phyloP scores from a whole-genome alignment of 2,888 invertebrate species.

The Stenichneumon culpator region DNA sequence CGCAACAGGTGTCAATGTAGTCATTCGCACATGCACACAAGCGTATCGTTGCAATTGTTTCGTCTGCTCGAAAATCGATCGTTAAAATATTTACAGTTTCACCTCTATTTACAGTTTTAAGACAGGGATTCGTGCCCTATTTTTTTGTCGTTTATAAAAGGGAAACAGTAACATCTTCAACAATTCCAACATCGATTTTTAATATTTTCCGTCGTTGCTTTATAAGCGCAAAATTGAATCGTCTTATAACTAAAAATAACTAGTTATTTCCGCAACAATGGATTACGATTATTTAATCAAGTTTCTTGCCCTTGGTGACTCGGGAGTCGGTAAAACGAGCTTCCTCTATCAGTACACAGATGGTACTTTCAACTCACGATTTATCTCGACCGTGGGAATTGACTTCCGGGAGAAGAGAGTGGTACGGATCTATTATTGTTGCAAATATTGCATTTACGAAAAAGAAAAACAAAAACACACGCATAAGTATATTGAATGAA shows the following conservation, averaged over 20 bases:
- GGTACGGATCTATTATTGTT: constrained; percentile 86
- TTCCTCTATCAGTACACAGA: constrained; percentile 98
- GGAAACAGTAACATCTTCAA: neutral
- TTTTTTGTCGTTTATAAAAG: constrained; percentile 22
- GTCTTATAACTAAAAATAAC: neutral
- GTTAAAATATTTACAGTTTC: constrained; percentile 41
- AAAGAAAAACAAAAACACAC: neutral
- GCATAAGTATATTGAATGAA: neutral
- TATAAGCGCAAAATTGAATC: neutral
- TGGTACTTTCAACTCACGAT: constrained; percentile 95
- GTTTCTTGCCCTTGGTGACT: constrained; percentile 97
- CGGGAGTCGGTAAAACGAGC: constrained; percentile 98
- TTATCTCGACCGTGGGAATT: constrained; percentile 98
- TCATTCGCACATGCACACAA: constrained; percentile 54
- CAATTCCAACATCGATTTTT: neutral
- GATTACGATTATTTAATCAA: constrained; percentile 97
- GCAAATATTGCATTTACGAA: neutral
- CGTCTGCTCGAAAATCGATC: constrained; percentile 38
- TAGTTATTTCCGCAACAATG: constrained; percentile 84
- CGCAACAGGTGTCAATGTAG: constrained; percentile 79
- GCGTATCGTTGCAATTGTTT: constrained; percentile 50
- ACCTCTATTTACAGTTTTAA: constrained; percentile 37
- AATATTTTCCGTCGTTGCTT: neutral
- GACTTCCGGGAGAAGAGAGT: constrained; percentile 98
- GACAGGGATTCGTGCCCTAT: constrained; percentile 17